Evolutionary conservation across 2,113 vertebrate genomes (phyloP).

Genomic region (Pteronura brasiliensis): DNA sequence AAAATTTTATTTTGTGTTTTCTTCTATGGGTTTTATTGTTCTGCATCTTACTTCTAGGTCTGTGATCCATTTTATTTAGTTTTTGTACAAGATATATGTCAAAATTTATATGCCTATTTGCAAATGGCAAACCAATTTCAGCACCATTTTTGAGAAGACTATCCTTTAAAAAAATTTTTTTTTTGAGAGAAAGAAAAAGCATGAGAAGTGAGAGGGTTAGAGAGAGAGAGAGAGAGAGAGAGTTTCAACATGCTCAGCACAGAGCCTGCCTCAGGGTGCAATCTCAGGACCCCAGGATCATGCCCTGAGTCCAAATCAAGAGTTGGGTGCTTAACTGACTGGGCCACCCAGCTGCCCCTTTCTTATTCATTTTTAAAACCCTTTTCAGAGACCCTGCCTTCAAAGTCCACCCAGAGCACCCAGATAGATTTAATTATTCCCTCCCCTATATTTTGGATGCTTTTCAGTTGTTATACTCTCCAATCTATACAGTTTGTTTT

Average conservation of each 20-base stretch:
- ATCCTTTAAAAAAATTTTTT: neutral
- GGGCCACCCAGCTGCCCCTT: no score
- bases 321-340: neutral
- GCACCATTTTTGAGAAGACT: neutral
- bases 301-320: neutral
- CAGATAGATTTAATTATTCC: no score
- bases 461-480: no score
- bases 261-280: neutral
- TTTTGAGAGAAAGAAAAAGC: neutral
- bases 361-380: no score
- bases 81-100: neutral
- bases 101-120: neutral
- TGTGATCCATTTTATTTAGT: neutral
- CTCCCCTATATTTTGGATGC: no score
- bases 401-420: no score
- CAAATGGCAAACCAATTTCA: neutral
- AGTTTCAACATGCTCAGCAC: neutral
- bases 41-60: neutral
- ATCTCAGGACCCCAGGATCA: neutral
- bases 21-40: neutral
- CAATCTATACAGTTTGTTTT: no score
- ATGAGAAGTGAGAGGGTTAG: neutral
- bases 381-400: no score
- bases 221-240: neutral
- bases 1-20: neutral